Evolutionary conservation across 1,140 invertebrate genomes (phyloP), one percentile per base, ranked within the genome.

Genomic region (Drosophila hydei): DNA sequence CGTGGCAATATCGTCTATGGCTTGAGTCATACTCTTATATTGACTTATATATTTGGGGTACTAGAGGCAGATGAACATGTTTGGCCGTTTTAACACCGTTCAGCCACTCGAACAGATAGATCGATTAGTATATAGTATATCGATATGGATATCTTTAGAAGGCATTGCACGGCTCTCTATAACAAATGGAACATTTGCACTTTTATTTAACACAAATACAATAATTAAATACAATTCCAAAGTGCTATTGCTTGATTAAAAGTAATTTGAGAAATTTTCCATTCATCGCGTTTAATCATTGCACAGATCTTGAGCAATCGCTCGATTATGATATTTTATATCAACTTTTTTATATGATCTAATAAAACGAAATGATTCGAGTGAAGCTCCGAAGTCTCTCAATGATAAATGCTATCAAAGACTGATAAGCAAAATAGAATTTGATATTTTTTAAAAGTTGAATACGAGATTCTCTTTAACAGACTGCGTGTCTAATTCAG

Each of bases 401-500:
- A 25, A 30, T 23, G 50, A 56, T 42, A 33, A 50, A 70, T 63
- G 42, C n/a, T 48, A 70, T 51, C 1, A 25, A 8, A 19, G 1
- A 3, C 4, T 23, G 23, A 30, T 30, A 12, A 33, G n/a, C 19
- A 3, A 18, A 40, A 30, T 25, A 30, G 14, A 48, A 51, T 19
- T 23, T 33, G 27, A 38, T n/a, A 52, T 40, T 14, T n/a, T 12
- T 25, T 38, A 23, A 62, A 40, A 63, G 30, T 70, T 55, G 14
- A 70, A 63, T 63, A 55, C 30, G 14, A 9, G 23, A 55, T 63
- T 40, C 23, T 40, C 30, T 55, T 14, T 4, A 4, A 18, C n/a
- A 63, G 67, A 70, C 67, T 48, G 50, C 23, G 18, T 55, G 59
- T 40, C 67, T 47, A n/a, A n/a, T n/a, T n/a, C n/a, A n/a, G n/a